Evolutionary conservation across 2,888 invertebrate genomes (phyloP), one percentile per base, ranked within the genome.

Genomic region (Chrysolina americana): DNA sequence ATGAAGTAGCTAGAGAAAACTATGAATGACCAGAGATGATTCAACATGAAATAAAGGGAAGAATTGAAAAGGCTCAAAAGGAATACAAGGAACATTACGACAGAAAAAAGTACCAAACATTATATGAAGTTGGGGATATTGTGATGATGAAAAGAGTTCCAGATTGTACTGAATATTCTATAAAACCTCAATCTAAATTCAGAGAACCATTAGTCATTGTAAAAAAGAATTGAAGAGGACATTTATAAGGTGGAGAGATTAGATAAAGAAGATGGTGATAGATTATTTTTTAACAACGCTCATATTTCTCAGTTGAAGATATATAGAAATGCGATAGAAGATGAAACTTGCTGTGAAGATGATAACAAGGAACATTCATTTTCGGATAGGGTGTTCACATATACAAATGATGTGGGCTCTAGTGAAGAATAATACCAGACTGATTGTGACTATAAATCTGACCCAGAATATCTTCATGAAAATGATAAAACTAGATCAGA

Each of bases 131-230:
- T 1, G 50, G n/a, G 2, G 50, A 50, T n/a, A 50, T 50, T 50
- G 50, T 50, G 50, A 50, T 50, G 50, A n/a, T 50, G 17, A 17
- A 50, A 17, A 50, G 1, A 50, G 50, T 50, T n/a, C 50, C 50
- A 15, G 50, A 50, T n/a, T n/a, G n/a, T n/a, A n/a, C n/a, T n/a
- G n/a, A n/a, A n/a, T n/a, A n/a, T n/a, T n/a, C n/a, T n/a, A n/a
- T n/a, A n/a, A n/a, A n/a, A n/a, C n/a, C 50, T n/a, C 50, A 50
- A 50, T 50, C 50, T 2, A 50, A 50, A 50, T 50, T 5, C n/a
- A 1, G 50, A 50, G 50, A n/a, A 50, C 50, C 6, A 8, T 17
- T 50, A n/a, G 50, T 50, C 1, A 50, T 50, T 2, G n/a, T 50
- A 4, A n/a, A 50, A n/a, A 17, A 50, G 2, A n/a, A 50, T 50